Evolutionary conservation across 1,140 invertebrate species (phyloP).

Genomic region (Zeugodacus cucurbitae): DNA sequence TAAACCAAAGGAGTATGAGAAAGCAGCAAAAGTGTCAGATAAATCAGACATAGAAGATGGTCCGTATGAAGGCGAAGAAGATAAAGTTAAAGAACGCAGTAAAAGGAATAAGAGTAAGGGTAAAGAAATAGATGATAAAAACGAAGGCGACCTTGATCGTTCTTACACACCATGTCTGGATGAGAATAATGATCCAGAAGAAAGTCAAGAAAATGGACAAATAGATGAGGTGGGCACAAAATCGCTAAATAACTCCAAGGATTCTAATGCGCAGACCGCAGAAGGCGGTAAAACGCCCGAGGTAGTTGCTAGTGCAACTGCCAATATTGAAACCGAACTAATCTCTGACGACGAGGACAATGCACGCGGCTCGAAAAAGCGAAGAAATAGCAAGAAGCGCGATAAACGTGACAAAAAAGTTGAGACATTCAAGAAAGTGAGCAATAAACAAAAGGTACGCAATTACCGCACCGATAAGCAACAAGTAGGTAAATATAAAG

Average conservation of each 20-base stretch:
- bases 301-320: slow-evolving; percentile 66
- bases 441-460: slow-evolving; percentile 81
- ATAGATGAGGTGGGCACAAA: not conserved
- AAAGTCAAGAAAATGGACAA: slow-evolving; percentile 40
- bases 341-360: slow-evolving; percentile 77
- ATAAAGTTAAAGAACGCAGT: slow-evolving; percentile 43
- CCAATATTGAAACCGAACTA: slow-evolving; percentile 76
- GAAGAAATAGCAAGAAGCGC: slow-evolving; percentile 50
- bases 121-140: slow-evolving; percentile 46
- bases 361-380: slow-evolving; percentile 61
- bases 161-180: slow-evolving; percentile 76
- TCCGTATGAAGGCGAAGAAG: slow-evolving; percentile 36
- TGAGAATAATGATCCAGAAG: slow-evolving; percentile 68
- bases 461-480: slow-evolving; percentile 80
- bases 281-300: not conserved
- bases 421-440: slow-evolving; percentile 82
- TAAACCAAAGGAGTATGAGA: slow-evolving; percentile 51
- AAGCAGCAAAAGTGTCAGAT: not conserved
- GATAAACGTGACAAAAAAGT: slow-evolving; percentile 55
- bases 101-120: slow-evolving; percentile 43
- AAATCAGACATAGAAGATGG: not conserved
- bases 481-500: slow-evolving; percentile 56
- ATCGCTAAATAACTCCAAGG: slow-evolving; percentile 40
- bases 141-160: slow-evolving; percentile 65
- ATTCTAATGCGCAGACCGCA: slow-evolving; percentile 22